Evolutionary conservation across 2,797 vertebrate species (phyloP).

Genomic region (Melanotaenia maccullochi): DNA sequence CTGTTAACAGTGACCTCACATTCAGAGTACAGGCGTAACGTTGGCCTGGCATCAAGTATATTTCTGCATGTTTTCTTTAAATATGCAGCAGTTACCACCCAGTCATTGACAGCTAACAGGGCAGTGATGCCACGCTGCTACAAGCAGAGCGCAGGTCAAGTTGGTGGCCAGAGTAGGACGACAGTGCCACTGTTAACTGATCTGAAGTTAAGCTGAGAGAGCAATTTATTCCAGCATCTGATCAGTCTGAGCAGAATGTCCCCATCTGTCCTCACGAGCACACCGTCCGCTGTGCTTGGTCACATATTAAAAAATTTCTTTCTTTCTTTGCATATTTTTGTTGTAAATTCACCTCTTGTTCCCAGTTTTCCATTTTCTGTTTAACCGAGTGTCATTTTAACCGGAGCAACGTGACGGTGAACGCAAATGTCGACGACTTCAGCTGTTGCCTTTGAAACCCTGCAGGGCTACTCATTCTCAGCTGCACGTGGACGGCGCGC

Average conservation of each 20-base stretch:
- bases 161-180: conserved; percentile 27
- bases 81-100: conserved; percentile 8
- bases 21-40: not conserved
- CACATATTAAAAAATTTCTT: conserved; percentile 30
- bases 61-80: not conserved
- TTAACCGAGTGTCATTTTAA: conserved; percentile 46
- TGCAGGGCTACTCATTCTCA: conserved; percentile 15
- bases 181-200: conserved; percentile 41
- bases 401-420: conserved; percentile 19
- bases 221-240: conserved; percentile 62
- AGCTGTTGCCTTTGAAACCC: conserved; percentile 24
- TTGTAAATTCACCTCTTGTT: conserved; percentile 58
- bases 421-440: conserved; percentile 1
- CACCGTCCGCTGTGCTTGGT: conserved; percentile 54
- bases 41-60: not conserved
- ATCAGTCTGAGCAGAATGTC: conserved; percentile 64
- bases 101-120: not conserved
- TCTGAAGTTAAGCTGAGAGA: conserved; percentile 20
- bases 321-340: conserved; percentile 18
- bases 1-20: conserved; percentile 3
- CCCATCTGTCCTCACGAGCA: conserved; percentile 53
- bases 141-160: conserved; percentile 29
- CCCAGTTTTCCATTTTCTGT: conserved; percentile 23
- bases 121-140: conserved; percentile 12
- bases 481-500: not conserved